phyloP scores from a whole-genome alignment of 2,797 vertebrate genomes.

The Poecilia velifera region DNA sequence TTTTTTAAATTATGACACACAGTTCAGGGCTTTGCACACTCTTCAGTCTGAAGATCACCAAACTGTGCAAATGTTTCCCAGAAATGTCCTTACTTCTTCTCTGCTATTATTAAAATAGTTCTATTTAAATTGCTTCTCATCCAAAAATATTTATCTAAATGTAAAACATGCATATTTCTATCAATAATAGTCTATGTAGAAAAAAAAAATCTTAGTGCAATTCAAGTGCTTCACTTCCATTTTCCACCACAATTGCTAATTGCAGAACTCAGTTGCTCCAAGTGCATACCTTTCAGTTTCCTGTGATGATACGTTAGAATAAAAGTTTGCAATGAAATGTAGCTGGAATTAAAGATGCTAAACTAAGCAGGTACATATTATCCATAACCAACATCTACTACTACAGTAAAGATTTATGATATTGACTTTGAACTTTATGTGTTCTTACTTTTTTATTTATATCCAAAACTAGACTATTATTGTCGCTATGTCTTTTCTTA shows the following conservation, averaged over 20 bases:
- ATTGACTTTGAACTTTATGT: constrained; percentile 34
- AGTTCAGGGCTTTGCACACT: constrained; percentile 53
- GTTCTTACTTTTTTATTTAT: constrained; percentile 26
- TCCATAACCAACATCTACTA: constrained; percentile 53
- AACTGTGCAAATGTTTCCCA: constrained; percentile 44
- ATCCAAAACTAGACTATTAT: constrained; percentile 7
- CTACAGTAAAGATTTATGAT: constrained; percentile 47
- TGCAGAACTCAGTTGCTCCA: constrained; percentile 31
- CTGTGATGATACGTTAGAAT: constrained; percentile 49
- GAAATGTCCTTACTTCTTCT: constrained; percentile 35
- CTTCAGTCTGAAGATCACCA: constrained; percentile 31
- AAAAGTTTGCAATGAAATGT: constrained; percentile 35
- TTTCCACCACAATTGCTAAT: constrained; percentile 48
- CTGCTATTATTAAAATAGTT: constrained; percentile 55
- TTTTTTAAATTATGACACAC: constrained; percentile 44
- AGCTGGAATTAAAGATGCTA: constrained; percentile 58
- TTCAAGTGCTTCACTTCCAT: constrained; percentile 31
- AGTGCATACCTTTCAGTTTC: constrained; percentile 57
- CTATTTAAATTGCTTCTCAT: constrained; percentile 55
- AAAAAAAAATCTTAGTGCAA: constrained; percentile 45
- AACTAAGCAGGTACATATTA: constrained; percentile 50
- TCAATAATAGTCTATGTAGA: constrained; percentile 42
- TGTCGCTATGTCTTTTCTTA: constrained; percentile 28
- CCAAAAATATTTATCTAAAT: constrained; percentile 44
- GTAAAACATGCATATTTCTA: constrained; percentile 39